Conservation (phyloP, 2,888 invertebrate genomes). For the Punctoribates punctum region DNA sequence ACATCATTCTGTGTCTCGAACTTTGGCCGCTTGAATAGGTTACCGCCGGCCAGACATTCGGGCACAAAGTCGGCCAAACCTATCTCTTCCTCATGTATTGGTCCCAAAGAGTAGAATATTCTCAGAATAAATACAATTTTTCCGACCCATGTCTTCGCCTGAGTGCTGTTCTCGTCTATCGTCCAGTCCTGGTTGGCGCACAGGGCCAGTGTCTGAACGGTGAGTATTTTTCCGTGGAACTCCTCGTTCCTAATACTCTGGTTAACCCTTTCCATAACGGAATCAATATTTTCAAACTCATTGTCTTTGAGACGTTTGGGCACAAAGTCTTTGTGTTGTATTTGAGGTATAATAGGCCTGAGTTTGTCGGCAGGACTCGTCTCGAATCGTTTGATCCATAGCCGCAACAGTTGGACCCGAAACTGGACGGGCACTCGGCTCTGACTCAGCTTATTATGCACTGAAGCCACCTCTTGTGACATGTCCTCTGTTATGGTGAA, state of each 20-base stretch:
- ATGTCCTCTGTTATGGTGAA: not conserved
- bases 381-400: conserved; percentile 13
- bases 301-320: conserved; percentile 8
- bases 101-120: conserved; percentile 26
- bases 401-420: not conserved
- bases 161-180: not conserved
- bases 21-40: conserved; percentile 46
- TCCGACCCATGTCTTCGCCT: not conserved
- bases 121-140: conserved; percentile 25
- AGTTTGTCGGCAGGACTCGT: not conserved
- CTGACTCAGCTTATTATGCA: not conserved
- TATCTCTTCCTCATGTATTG: conserved; percentile 26
- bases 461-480: not conserved
- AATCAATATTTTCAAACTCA: conserved; percentile 37
- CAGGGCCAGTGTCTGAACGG: conserved; percentile 26
- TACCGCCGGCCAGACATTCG: conserved; percentile 43
- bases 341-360: not conserved
- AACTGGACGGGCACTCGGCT: not conserved
- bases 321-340: conserved; percentile 13
- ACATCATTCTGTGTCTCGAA: conserved; percentile 47
- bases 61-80: conserved; percentile 48
- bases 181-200: not conserved
- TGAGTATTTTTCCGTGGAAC: conserved; percentile 28
- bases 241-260: conserved; percentile 7
- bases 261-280: conserved; percentile 32